Conservation (phyloP, 2,113 vertebrate genomes). For the sheep (Ovis aries) region ARS-UI_Ramb_v3.0 NC_056077.1:14287001-14287500, state of each 20-base stretch:
- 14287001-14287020: not conserved
- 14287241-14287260: not conserved
- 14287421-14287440: not conserved
- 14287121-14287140: not conserved
- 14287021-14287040: not conserved
- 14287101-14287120: not conserved
- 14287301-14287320: not conserved
- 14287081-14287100: not conserved
- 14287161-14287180: not conserved
- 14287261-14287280: not conserved
- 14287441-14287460: not conserved
- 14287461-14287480: not conserved
- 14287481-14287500: not conserved
- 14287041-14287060: not conserved
- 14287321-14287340: not conserved
- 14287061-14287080: not conserved
- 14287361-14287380: not conserved
- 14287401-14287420: not conserved
- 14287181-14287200: not conserved
- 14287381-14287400: not conserved
- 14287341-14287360: not conserved
- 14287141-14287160: not conserved
- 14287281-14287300: not conserved
- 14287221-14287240: not conserved
- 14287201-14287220: not conserved